These are phyloP conservation scores for Lamprotornis superbus DNA, from an alignment of 2,113 vertebrate genomes.

Conservation along the genomic window DNA sequence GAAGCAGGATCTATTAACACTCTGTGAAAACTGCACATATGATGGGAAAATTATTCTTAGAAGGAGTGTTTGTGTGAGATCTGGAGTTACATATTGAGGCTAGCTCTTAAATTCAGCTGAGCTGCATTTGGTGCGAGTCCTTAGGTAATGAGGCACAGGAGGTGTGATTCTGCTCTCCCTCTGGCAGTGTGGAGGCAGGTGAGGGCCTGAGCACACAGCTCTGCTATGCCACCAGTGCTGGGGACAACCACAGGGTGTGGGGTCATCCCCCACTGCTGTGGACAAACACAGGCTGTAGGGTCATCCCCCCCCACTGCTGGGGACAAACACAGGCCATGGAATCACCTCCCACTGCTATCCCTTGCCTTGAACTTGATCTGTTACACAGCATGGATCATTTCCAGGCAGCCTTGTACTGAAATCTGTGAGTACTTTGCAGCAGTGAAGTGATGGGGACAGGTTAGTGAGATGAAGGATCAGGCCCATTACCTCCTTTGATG, in stretches of 20 bases:
- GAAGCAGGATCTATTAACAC: background rate
- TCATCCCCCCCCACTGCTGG: background rate
- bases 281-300: rapidly evolving
- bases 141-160: background rate
- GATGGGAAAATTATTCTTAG: conserved; percentile 37
- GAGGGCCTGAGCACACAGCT: rapidly evolving
- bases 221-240: rapidly evolving
- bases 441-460: background rate
- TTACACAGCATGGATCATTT: rapidly evolving
- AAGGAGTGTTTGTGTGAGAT: background rate
- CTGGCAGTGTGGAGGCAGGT: rapidly evolving
- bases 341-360: background rate
- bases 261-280: background rate
- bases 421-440: background rate
- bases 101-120: background rate
- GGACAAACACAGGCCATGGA: background rate
- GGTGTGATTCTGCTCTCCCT: background rate
- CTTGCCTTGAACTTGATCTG: rapidly evolving
- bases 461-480: background rate
- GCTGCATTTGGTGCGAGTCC: background rate
- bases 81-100: background rate
- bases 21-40: background rate
- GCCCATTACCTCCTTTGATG: background rate
- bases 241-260: rapidly evolving
- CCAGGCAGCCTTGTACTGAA: background rate